Evolutionary conservation across 2,888 invertebrate species (phyloP).

Genomic region (Cistogaster globosa): DNA sequence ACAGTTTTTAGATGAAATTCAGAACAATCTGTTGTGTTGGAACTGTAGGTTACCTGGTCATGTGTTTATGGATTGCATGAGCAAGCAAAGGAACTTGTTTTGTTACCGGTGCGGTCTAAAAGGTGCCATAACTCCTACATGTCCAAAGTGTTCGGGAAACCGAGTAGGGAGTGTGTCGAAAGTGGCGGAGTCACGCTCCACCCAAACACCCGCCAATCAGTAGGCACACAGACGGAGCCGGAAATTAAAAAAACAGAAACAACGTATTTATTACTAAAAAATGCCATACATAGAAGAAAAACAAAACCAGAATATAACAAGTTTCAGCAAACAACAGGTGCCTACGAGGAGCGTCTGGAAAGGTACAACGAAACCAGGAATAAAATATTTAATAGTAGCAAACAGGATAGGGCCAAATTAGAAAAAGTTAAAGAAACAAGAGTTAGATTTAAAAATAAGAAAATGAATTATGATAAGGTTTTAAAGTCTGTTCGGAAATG

Average conservation of each 20-base stretch:
- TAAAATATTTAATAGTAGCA: background rate
- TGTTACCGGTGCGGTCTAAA: background rate
- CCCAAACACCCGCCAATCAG: background rate
- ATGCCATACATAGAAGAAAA: background rate
- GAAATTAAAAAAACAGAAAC: background rate
- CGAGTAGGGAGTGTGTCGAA: background rate
- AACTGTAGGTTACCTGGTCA: constrained; percentile 6
- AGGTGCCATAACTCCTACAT: background rate
- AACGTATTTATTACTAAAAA: background rate
- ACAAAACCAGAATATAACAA: background rate
- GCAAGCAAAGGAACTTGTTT: background rate
- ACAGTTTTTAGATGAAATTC: background rate
- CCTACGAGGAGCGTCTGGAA: background rate
- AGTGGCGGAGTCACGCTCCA: background rate
- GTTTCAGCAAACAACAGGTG: background rate
- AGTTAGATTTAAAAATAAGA: background rate
- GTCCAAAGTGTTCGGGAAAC: constrained; percentile 4
- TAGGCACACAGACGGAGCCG: background rate
- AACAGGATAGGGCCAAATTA: background rate
- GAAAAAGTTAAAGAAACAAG: background rate
- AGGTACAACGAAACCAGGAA: background rate
- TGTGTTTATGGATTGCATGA: background rate
- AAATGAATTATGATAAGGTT: background rate
- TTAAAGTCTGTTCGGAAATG: background rate
- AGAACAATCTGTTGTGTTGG: background rate